phyloP scores from a whole-genome alignment of 64 coral and sea anemone genomes.

The Montipora foliosa region DNA sequence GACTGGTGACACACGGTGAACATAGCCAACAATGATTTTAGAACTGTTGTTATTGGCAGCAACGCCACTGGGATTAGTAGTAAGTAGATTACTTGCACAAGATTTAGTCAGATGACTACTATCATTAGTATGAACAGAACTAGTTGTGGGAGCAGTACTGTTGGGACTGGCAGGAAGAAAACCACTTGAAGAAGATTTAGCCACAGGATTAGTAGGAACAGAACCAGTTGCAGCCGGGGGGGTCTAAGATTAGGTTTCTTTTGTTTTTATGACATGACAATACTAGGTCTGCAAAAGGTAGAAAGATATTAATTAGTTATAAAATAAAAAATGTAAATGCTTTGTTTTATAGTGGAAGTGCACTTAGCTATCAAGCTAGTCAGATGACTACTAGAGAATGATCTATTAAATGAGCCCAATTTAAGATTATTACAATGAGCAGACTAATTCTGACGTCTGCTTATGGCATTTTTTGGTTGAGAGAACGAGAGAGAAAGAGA shows the following conservation, averaged over 20 bases:
- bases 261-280: not conserved
- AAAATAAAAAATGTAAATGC: not conserved
- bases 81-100: not conserved
- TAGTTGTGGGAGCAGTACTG: no score
- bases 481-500: no score
- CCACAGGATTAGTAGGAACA: no score
- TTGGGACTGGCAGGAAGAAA: no score
- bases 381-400: not conserved
- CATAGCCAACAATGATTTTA: constrained; percentile 52
- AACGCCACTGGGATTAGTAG: not conserved
- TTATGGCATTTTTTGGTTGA: not conserved
- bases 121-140: no score
- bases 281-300: not conserved
- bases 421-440: no score
- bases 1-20: constrained; percentile 49
- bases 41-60: no score
- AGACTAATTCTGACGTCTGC: no score
- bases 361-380: no score
- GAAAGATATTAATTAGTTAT: not conserved
- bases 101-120: not conserved
- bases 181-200: no score
- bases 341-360: no score
- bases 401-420: not conserved
- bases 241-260: not conserved
- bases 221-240: not conserved